Evolutionary conservation across 2,888 invertebrate species (phyloP), one percentile per base, ranked within the genome.

Genomic region (Drosophila borborema): DNA sequence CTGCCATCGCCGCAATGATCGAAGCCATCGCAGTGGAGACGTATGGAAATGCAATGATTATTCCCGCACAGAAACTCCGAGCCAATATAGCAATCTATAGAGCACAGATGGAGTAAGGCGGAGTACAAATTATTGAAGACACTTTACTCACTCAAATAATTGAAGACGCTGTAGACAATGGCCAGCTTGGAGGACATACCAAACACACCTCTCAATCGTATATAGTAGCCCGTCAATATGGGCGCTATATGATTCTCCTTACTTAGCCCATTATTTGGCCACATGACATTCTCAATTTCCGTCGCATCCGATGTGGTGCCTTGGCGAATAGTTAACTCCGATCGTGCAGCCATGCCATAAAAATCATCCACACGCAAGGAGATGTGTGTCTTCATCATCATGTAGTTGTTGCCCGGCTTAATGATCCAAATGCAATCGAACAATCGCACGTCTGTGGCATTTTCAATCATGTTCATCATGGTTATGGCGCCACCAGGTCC

Each of bases 1-100:
- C 95, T 95, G 72, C 94, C 94, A 90, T 96, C 96, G 0, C 96
- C 96, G 81, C 96, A 96, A 63, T 96, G 96, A 92, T 96, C 96
- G 80, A 96, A 96, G 9, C 96, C 96, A 91, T 97, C 96, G 90
- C 96, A 96, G 63, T 95, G 95, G 43, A 96, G 92, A 31, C 95
- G 94, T 55, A 94, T 94, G 1, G 95, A 94, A 81, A 96, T 95
- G 90, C 96, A 96, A 66, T 96, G 94, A 81, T 95, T 95, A 90
- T 96, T 96, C 64, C 95, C 94, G 79, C 96, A 96, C 20, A 96
- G 93, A 85, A 96, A 96, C 86, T 96, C 96, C 34, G 95, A 94
- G 18, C 95, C 95, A 51, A 95, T 94, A 86, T 95, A 95, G 89
- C 96, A 96, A 92, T 95, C 96, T 96, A 81, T 12, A 75, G 63